Base-by-base conservation (phyloP, 2,797 vertebrate genomes). In the Vultur gryphus region DNA sequence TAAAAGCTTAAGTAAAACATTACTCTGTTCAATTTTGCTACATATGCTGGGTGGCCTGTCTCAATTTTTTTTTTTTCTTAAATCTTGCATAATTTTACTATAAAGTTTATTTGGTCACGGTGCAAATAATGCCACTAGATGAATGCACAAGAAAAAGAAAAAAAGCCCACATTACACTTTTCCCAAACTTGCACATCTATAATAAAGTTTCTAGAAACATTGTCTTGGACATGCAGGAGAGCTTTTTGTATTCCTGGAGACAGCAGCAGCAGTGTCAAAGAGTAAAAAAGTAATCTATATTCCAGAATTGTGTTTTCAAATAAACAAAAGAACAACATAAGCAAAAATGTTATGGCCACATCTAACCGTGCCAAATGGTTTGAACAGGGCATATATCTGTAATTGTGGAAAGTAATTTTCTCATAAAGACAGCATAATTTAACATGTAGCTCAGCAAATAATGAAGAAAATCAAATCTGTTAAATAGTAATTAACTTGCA, bases 401-500 rank as follows among this genome's bases (percentile, higher is more conserved):
- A 69, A 35, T 13, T 66, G 54, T 64, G 19, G 14, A n/a, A 91
- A 92, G 61, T n/a, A 8, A 43, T 64, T 69, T 92, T 44, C 48
- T 93, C 52, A 83, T 17, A 66, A 93, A 91, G 52, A 44, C 33
- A 75, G 65, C 8, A 49, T 57, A 81, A 85, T 95, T 94, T 82
- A 82, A 91, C 66, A 75, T 7, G 59, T 16, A 92, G 62, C 57
- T 92, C 88, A 58, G 39, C 84, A 96, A 97, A 93, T 88, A 86
- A 95, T 52, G 65, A 91, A 84, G 69, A 91, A 96, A 96, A 86
- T 55, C 2, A 91, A 88, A 96, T 70, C 67, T 90, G 65, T 75
- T 79, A 72, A 83, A 88, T 49, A 87, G 77, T 78, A 95, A 96
- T 95, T 94, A 95, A 90, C 77, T 95, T 73, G 54, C 77, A 95